Conservation (phyloP, 2,888 invertebrate genomes). For the Cataglyphis altisquamis region DNA sequence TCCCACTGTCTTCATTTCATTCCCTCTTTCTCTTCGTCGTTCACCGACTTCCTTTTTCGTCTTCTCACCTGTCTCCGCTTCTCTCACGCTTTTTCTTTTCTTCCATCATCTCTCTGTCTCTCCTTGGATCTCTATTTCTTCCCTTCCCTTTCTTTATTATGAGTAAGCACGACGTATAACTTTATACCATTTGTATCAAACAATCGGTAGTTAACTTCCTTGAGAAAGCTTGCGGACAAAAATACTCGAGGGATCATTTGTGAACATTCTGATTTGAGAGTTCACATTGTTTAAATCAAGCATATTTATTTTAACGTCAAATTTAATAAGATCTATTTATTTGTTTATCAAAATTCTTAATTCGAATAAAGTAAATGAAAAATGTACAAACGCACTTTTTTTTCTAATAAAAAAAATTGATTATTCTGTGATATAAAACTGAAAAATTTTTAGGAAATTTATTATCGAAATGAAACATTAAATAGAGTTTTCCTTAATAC, state of each 20-base stretch:
- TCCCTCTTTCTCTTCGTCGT: slow-evolving; percentile 48
- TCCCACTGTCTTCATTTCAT: slow-evolving; percentile 55
- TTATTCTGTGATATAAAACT: neutral
- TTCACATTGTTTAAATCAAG: neutral
- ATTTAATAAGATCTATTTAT: neutral
- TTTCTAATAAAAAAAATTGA: neutral
- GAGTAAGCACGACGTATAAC: neutral
- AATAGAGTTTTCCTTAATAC: neutral
- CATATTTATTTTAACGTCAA: neutral
- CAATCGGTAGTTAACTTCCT: slow-evolving; percentile 9
- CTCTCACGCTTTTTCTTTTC: slow-evolving; percentile 73
- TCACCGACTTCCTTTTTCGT: slow-evolving; percentile 16
- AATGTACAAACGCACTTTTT: neutral
- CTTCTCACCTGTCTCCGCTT: slow-evolving; percentile 59
- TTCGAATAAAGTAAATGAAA: neutral
- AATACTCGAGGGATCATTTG: neutral
- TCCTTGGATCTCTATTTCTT: slow-evolving; percentile 47
- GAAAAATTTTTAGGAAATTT: neutral
- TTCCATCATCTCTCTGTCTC: slow-evolving; percentile 80
- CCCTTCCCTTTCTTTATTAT: slow-evolving; percentile 51
- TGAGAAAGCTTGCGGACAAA: neutral
- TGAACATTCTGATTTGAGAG: neutral
- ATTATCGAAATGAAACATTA: slow-evolving; percentile 21
- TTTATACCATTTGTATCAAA: slow-evolving; percentile 8
- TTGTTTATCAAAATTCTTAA: neutral